These are phyloP conservation scores for Megalops cyprinoides DNA, from an alignment of 2,797 vertebrate species.

Conservation along the genomic window DNA sequence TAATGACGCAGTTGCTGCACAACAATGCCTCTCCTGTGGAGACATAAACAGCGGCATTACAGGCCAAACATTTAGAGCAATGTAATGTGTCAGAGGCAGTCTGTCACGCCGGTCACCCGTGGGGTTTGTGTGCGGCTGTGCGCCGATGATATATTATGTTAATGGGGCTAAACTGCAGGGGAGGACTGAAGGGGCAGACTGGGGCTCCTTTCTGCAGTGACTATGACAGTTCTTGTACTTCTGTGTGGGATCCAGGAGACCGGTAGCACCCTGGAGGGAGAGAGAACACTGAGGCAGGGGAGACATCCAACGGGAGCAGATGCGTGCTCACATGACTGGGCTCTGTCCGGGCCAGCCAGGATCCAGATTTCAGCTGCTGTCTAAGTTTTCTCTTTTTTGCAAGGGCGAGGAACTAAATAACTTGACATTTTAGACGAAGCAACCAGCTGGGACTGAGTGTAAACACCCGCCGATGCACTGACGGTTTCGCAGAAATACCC, in stretches of 20 bases:
- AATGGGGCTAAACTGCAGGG: no score
- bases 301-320: constrained; percentile 72
- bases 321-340: constrained; percentile 44
- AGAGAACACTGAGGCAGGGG: constrained; percentile 54
- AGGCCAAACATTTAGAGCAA: constrained; percentile 53
- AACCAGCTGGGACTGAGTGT: constrained; percentile 72
- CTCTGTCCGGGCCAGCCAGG: constrained; percentile 45
- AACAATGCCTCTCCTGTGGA: constrained; percentile 74
- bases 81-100: constrained; percentile 50
- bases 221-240: no score
- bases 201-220: no score
- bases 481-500: constrained; percentile 48
- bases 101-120: not conserved
- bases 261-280: no score
- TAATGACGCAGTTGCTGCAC: constrained; percentile 76
- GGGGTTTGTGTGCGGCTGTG: constrained; percentile 29
- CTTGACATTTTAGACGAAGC: constrained; percentile 67
- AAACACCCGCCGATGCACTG: constrained; percentile 67
- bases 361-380: constrained; percentile 67
- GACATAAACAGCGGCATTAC: constrained; percentile 73
- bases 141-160: not conserved
- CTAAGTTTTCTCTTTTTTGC: constrained; percentile 71
- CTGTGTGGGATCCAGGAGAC: no score
- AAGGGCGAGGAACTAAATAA: constrained; percentile 75
- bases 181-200: no score